Evolutionary conservation across 2,113 vertebrate species (phyloP), one percentile per base, ranked within the genome.

Genomic region (Agapornis roseicollis): DNA sequence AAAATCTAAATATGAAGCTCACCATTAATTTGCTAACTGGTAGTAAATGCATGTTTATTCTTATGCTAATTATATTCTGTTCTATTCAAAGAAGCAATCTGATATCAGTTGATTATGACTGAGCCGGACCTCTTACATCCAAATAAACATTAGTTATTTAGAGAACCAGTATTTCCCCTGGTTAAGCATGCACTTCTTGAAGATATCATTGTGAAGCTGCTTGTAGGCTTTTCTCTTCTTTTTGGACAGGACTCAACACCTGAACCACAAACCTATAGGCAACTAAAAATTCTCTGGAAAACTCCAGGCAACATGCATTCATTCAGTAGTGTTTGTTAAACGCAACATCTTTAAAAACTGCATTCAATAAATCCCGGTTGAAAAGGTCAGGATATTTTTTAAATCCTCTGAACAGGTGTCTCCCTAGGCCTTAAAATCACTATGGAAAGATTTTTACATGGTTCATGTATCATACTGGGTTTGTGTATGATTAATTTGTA

Each of bases 401-500:
- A 56, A 41, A 81, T 58, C 31, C 10, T 94, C 23, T 81, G 72
- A 79, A 66, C 9, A 5, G 9, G 35, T 84, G 35, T 93, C 16
- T 46, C 85, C 14, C 13, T 69, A 91, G 73, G 79, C 42, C 42
- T 81, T 84, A 86, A 88, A 95, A 93, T 80, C 80, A 61, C 44
- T 76, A 58, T 66, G 79, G 61, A 93, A 94, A 93, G 25, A 74
- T 93, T 94, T 94, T 82, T 77, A 60, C 28, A 14, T 77, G 77
- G 83, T 79, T 96, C 79, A 94, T 91, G 53, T 80, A 41, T 80
- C 68, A 65, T 41, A 47, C 23, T 72, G 55, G 5, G 31, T 72
- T 93, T 80, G 49, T 55, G 58, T 63, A 79, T 66, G 69, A 91
- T 94, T 93, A 74, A 80, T 89, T 96, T 81, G 44, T 74, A 64